Conservation (phyloP, 2,888 invertebrate species). For the Zaprionus lineosus region DNA sequence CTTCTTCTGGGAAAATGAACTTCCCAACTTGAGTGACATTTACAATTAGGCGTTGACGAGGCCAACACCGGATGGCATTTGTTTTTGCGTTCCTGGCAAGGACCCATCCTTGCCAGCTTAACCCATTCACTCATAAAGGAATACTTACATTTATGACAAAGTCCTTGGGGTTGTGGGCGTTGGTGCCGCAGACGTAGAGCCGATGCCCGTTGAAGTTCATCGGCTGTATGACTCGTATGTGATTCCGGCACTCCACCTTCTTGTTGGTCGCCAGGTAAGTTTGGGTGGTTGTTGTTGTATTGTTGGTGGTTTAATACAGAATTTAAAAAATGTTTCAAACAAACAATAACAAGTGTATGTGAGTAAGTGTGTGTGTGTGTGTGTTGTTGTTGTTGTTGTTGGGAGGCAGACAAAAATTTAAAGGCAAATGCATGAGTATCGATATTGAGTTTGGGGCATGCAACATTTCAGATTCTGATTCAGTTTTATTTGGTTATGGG, state of each 20-base stretch:
- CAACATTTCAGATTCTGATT: slow-evolving; percentile 26
- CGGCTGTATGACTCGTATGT: slow-evolving; percentile 95
- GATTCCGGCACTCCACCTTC: slow-evolving; percentile 98
- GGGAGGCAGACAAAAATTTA: slow-evolving; percentile 26
- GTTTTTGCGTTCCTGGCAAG: no score
- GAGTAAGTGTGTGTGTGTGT: slow-evolving; percentile 33
- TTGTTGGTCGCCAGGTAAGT: slow-evolving; percentile 79
- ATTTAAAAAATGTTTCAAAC: slow-evolving; percentile 47
- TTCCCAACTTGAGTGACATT: slow-evolving; percentile 59
- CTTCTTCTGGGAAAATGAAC: slow-evolving; percentile 45
- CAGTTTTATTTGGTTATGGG: slow-evolving; percentile 9
- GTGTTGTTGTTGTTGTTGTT: slow-evolving; percentile 8
- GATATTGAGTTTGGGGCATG: slow-evolving; percentile 13
- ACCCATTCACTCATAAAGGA: not conserved
- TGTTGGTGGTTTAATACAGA: slow-evolving; percentile 13
- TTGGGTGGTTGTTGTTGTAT: slow-evolving; percentile 79
- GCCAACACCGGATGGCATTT: slow-evolving; percentile 5
- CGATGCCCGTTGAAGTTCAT: slow-evolving; percentile 92
- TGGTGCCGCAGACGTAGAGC: slow-evolving; percentile 96
- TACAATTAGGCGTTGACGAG: slow-evolving; percentile 59
- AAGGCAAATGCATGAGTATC: slow-evolving; percentile 55
- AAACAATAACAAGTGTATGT: no score
- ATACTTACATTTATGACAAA: slow-evolving; percentile 96
- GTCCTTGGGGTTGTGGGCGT: slow-evolving; percentile 97
- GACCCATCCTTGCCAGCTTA: no score